Percentiles rank a stretch among this genome's conserved stretches.
These are phyloP conservation scores for Psittacula cyanocephala DNA, from an alignment of 2,113 vertebrate species.

Conservation along the genomic window DNA sequence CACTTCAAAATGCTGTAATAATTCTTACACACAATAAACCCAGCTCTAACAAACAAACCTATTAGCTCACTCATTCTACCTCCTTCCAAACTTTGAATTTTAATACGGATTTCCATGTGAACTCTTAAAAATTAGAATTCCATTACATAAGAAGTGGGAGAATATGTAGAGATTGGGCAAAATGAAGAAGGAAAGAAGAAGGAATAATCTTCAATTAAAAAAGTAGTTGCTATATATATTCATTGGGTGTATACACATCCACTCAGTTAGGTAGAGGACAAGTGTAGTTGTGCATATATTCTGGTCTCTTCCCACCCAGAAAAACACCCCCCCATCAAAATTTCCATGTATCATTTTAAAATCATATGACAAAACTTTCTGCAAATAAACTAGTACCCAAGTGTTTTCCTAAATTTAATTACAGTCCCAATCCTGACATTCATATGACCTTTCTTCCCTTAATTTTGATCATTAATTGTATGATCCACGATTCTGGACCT, in stretches of 20 bases:
- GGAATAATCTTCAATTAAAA: neutral
- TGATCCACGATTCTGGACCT: neutral
- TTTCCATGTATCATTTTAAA: neutral
- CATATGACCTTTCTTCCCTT: neutral
- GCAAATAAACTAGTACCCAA: neutral
- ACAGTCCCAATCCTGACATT: neutral
- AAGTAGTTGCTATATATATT: neutral
- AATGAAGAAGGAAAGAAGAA: neutral
- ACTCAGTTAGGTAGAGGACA: neutral
- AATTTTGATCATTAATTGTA: neutral
- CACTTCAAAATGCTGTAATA: neutral
- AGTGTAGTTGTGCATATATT: neutral
- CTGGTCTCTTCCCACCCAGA: neutral
- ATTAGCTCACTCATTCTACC: neutral
- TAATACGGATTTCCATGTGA: neutral
- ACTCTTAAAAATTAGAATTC: neutral
- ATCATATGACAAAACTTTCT: neutral
- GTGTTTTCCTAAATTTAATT: neutral
- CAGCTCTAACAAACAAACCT: neutral
- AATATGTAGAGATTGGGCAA: neutral
- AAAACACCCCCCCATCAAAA: neutral
- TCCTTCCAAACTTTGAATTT: neutral
- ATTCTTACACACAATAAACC: slow-evolving; percentile 17
- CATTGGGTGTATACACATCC: neutral
- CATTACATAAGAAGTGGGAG: neutral